Base-by-base conservation (phyloP, 1,140 invertebrate genomes). In the Globodera rostochiensis region DNA sequence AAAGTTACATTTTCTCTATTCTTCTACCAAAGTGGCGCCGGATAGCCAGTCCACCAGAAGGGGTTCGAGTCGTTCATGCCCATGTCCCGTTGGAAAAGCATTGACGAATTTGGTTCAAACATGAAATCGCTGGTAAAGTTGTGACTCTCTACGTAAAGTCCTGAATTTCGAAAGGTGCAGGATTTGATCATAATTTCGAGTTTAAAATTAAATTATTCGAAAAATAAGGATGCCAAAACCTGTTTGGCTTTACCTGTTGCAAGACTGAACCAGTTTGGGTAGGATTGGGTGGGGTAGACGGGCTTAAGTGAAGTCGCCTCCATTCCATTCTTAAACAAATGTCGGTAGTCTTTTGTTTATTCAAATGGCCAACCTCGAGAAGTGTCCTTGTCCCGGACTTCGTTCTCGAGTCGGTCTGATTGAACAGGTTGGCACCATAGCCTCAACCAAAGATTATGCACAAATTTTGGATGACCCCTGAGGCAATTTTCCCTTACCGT, bases 101-200 rank as follows among this genome's bases (percentile, higher is more conserved):
- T 79, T 21, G 80, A 73, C 13, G 74, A 67, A 15, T 90, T 78
- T 13, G 80, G 74, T 77, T 90, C 86, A 75, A 80, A 89, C 88
- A 89, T 89, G 67, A 88, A 90, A 73, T 89, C 89, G 25, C 80
- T 80, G 13, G 87, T 89, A 69, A 88, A 89, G 49, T 90, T 90
- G 79, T 89, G 88, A 69, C 85, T 89, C 80, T 89, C 88, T 13
- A 90, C 84, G 82, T 89, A 90, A 8, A 89, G 82, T 19, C 87
- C 87, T 88, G n/a, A 85, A 87, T 21, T 19, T 64, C 6, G 5
- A 64, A 70, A 57, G 57, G 36, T 36, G 36, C 36, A 36, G 36
- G 36, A 36, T 36, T 36, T 36, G 3, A 36, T 36, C 36, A 36
- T 36, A 36, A 36, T 36, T 36, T 3, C 36, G 36, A 36, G 36